Conservation (phyloP, 2,888 invertebrate genomes). For the Amblyjoppa fuscipennis region DNA sequence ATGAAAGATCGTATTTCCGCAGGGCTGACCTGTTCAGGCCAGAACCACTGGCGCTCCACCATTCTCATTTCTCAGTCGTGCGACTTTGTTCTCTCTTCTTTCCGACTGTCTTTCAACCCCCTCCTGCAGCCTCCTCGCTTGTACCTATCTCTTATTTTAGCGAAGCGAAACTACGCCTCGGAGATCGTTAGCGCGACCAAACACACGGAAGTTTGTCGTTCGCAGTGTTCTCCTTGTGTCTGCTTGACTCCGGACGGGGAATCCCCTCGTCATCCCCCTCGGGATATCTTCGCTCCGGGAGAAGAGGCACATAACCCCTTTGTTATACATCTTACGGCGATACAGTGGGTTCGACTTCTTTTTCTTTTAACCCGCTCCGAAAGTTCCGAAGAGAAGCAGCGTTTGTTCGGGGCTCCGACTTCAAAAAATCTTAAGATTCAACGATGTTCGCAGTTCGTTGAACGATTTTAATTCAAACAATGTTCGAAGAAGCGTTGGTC, state of each 20-base stretch:
- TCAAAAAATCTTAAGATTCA: background rate
- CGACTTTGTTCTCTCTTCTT: constrained; percentile 32
- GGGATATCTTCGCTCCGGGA: constrained; percentile 23
- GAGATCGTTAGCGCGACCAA: constrained; percentile 70
- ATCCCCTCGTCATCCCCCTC: constrained; percentile 5
- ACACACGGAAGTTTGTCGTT: constrained; percentile 64
- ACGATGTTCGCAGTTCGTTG: background rate
- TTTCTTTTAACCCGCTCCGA: constrained; percentile 47
- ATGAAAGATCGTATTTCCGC: constrained; percentile 33
- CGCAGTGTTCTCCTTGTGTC: constrained; percentile 45
- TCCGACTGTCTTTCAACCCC: constrained; percentile 29
- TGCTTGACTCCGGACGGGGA: constrained; percentile 21
- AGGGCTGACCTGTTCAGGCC: constrained; percentile 41
- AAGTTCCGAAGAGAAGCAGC: constrained; percentile 26
- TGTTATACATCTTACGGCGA: constrained; percentile 28
- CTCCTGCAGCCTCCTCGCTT: constrained; percentile 11
- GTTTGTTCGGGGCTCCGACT: background rate
- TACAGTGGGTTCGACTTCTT: constrained; percentile 12
- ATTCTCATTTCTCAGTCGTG: constrained; percentile 40
- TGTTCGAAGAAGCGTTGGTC: background rate
- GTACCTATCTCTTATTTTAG: constrained; percentile 14
- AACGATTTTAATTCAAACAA: background rate
- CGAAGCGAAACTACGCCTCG: background rate
- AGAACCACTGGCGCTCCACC: constrained; percentile 48
- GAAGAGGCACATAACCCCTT: constrained; percentile 3